phyloP scores from a whole-genome alignment of 2,888 invertebrate genomes.

The Morinoia aosen region DNA sequence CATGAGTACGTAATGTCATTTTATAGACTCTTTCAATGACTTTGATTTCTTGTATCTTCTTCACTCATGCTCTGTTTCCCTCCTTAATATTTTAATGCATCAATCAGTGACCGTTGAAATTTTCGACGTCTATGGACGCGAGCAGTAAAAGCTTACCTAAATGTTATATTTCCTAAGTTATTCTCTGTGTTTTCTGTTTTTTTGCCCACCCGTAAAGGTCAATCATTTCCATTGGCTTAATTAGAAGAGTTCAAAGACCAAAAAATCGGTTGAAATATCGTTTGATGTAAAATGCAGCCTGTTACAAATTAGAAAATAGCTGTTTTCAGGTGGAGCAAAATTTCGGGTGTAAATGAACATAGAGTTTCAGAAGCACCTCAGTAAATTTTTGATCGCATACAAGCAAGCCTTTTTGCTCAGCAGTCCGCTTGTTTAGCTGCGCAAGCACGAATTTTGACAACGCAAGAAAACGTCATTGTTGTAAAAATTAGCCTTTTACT shows the following conservation, averaged over 20 bases:
- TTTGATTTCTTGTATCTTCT: too few species aligned
- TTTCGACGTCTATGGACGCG: too few species aligned
- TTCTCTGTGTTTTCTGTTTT: too few species aligned
- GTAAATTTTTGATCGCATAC: neutral
- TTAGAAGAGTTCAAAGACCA: conserved; percentile 78
- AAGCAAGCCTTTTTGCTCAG: neutral
- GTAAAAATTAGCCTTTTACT: neutral
- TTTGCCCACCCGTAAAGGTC: too few species aligned
- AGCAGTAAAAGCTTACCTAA: too few species aligned
- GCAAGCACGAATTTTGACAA: neutral
- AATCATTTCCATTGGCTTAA: too few species aligned
- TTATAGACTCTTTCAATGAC: too few species aligned
- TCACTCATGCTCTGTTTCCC: too few species aligned
- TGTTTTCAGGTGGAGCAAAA: neutral
- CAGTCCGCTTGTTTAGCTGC: neutral
- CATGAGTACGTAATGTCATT: too few species aligned
- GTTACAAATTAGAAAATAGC: neutral
- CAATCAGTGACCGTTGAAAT: too few species aligned
- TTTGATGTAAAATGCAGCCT: neutral
- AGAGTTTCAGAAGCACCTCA: neutral
- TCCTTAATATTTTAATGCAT: too few species aligned
- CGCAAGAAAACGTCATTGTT: neutral
- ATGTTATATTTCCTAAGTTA: too few species aligned
- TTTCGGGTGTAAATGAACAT: neutral
- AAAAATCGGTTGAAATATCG: neutral